Evolutionary conservation across 2,888 invertebrate species (phyloP), one percentile per base, ranked within the genome.

Genomic region (Macaria notata): DNA sequence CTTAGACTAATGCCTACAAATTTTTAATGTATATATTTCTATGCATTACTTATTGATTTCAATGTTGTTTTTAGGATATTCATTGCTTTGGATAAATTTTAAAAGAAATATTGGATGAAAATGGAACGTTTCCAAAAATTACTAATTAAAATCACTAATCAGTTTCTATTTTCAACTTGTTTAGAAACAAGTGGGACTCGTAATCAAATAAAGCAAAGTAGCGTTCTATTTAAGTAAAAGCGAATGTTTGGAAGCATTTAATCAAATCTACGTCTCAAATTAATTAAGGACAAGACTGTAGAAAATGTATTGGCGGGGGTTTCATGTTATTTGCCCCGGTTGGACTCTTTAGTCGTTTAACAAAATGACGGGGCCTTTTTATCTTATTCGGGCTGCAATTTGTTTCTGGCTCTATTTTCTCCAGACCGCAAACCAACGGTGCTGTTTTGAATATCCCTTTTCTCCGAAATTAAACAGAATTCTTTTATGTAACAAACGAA

Each of bases 301-400:
- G 41, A 31, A 47, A 55, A 53, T 61, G 71, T 72, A 78, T 80
- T 68, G 69, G 72, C 69, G 69, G 63, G 69, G 69, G 73, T 71
- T 71, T 72, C 69, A 66, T 70, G 78, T 79, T 83, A 83, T 84
- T 86, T 83, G 80, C 75, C 73, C 73, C 71, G 76, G 75, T 70
- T 68, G 72, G 76, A 78, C 84, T 81, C 78, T 69, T 51, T 72
- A 82, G 84, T 86, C 86, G 83, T 88, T 88, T 86, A 88, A 83
- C 88, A 88, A 86, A 88, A 87, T 84, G 88, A 88, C 88, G 86
- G 81, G 81, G 75, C 84, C 87, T 87, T 88, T 88, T 88, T 88
- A 88, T 89, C 88, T 87, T 81, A 84, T 86, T 88, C 88, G 80
- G 73, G 75, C 70, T 80, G 80, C 86, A 83, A 88, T 88, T 88